Evolutionary conservation across 1,140 invertebrate genomes (phyloP), one percentile per base, ranked within the genome.

Genomic region (Magallana gigas): DNA sequence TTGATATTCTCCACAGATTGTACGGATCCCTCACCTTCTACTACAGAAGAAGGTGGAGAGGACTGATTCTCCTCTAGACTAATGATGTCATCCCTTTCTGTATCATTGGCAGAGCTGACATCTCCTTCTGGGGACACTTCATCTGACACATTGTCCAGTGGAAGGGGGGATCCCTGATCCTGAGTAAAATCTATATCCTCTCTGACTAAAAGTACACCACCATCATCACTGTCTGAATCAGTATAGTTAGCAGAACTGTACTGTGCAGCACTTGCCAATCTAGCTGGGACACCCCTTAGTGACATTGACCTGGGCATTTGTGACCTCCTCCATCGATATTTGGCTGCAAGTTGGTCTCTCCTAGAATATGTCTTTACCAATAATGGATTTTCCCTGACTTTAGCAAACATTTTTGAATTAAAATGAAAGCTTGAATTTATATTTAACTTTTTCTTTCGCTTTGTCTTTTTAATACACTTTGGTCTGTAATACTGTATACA

Each of bases 211-310:
- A 90, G 86, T 36, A 87, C 84, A 8, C 87, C 85, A 85, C 88
- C 89, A 87, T 88, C 87, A 80, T 89, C 89, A 85, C 90, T 91
- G 36, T 89, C 89, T 0, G 83, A 89, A 56, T 84, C 85, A 68
- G 58, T 83, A 57, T 83, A 87, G 23, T 14, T 60, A 7, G 62
- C 64, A 36, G 60, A 62, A 57, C 83, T 84, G 76, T 58, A 82
- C 58, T 68, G 62, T 14, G 85, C 82, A 48, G 85, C 60, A 85
- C 60, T 89, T 14, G 88, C 86, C 14, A 89, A 12, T 71, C 88
- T 62, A 3, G 88, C 83, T 23, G 88, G 86, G 18, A 89, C 83
- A 48, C 83, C 88, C 58, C 86, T 48, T 18, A 89, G 62, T 8
- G 64, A 71, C 71, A 64, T 89, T 81, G 82, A 84, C 57, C 81